Evolutionary conservation across 2,888 invertebrate genomes (phyloP), one percentile per base, ranked within the genome.

Genomic region (Noctua janthina): DNA sequence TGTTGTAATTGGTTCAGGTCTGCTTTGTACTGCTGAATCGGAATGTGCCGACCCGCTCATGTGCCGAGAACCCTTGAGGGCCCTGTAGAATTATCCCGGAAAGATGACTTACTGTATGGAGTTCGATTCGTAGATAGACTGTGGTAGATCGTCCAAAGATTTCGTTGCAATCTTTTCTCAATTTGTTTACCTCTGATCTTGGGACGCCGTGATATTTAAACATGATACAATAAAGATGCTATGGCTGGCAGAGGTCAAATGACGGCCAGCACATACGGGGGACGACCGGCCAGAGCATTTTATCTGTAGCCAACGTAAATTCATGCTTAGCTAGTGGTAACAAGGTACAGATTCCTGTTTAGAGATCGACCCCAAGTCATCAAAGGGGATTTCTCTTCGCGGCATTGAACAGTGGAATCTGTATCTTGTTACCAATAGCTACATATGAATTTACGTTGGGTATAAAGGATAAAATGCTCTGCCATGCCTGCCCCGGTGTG

Each of bases 91-190:
- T 59, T 29, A 20, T 29, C 46, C n/a, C 15, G 67, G 7, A n/a
- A 67, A 43, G n/a, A 54, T 66, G 15, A 20, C 20, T 64, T 35
- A 35, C 54, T 66, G 54, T 54, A 66, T 59, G 56, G 29, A 51
- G 35, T 62, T 78, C 49, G 13, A 35, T 54, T 62, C 7, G 54
- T 69, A 76, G 35, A 17, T 20, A 69, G 35, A 35, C 46, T 74
- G 29, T 80, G 59, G 29, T 67, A 39, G 51, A 68, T 68, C 17
- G 49, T 49, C 71, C 39, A 79, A 71, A 6, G 70, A 71, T 56
- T 35, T 23, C 39, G 54, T 23, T 69, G 17, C 64, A 39, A 39
- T 66, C 64, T 35, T 66, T 66, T 64, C 64, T 13, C 35, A 64
- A 35, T 20, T 3, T 17, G 1, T 35, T 35, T 17, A 64, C 17